Base-by-base conservation (phyloP, 2,888 invertebrate genomes). In the Zhuqinia jingwanae region DNA sequence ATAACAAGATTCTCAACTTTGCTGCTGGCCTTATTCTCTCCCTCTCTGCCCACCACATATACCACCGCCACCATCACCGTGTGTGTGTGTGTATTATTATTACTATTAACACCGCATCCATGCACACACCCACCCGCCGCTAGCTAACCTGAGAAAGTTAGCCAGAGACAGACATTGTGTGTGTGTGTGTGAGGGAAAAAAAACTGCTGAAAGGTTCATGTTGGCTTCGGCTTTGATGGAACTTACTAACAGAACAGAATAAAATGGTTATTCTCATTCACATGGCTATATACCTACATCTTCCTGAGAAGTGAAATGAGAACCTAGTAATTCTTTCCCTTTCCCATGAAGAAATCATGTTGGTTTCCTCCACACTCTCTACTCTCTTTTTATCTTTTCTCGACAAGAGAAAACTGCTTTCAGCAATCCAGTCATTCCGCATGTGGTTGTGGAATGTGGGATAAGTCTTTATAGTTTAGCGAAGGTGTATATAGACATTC, bases 1-100 rank as follows among this genome's bases (percentile, higher is more conserved):
- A 89, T 89, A 90, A 90, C 90, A 90, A 89, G 89, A 89, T 90
- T 90, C 89, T 89, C 89, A 90, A 90, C 90, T 90, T 89, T 89
- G 85, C 81, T 84, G 76, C 85, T 75, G 80, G 86, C 79, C 81
- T 70, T 82, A 25, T 50, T 60, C 65, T 85, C 73, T n/a, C n/a
- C n/a, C n/a, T n/a, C n/a, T n/a, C 65, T 80, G 68, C 76, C 78
- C 53, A 73, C 60, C 82, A 75, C 27, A 60, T 20, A 53, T 58
- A 56, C 20, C 50, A 50, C 76, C 75, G 42, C 77, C 75, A 60
- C 45, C 20, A 68, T 68, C 68, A 79, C 68, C 68, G 50, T 65
- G 76, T 65, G 36, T 56, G 42, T 42, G 25, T 22, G 70, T 70
- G 36, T 73, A 65, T 75, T 68, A 63, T 30, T 30, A 63, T 30